phyloP scores from a whole-genome alignment of 1,140 invertebrate species.

The Drosophila gunungcola region DNA sequence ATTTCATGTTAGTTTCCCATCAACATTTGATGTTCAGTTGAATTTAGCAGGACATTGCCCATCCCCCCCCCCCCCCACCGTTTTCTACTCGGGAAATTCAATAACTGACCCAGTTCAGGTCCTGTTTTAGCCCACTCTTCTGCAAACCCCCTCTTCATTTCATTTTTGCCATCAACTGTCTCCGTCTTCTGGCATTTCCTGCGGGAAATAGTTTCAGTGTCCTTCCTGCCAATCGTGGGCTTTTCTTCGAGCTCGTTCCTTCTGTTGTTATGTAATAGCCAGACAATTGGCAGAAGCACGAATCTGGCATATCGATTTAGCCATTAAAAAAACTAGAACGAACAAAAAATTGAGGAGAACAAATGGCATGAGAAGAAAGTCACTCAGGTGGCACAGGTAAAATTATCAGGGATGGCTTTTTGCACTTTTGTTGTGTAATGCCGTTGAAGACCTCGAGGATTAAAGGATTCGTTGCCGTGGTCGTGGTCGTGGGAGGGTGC shows the following conservation, averaged over 20 bases:
- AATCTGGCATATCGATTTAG: constrained; percentile 66
- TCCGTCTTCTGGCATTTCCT: constrained; percentile 54
- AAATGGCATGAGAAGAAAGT: constrained; percentile 40
- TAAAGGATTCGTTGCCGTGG: constrained; percentile 5
- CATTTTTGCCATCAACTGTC: constrained; percentile 32
- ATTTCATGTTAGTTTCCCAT: constrained; percentile 28
- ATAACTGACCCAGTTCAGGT: constrained; percentile 82
- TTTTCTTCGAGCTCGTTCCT: constrained; percentile 21
- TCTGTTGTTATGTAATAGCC: constrained; percentile 57
- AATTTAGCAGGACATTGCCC: constrained; percentile 21
- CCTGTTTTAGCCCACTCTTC: constrained; percentile 5
- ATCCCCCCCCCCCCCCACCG: constrained; percentile 9
- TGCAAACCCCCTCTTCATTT: background rate
- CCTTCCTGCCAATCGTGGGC: constrained; percentile 2
- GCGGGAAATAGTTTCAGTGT: constrained; percentile 40
- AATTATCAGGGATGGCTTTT: constrained; percentile 26
- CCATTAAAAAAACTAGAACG: constrained; percentile 56
- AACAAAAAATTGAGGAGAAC: constrained; percentile 24
- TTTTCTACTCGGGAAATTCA: constrained; percentile 64
- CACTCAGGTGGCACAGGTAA: constrained; percentile 39
- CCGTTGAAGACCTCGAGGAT: constrained; percentile 31
- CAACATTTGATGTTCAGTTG: constrained; percentile 35
- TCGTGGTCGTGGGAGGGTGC: background rate
- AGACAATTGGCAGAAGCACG: constrained; percentile 58
- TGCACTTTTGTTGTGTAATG: constrained; percentile 45